phyloP scores from a whole-genome alignment of 1,140 invertebrate genomes.

The Orussus abietinus region DNA sequence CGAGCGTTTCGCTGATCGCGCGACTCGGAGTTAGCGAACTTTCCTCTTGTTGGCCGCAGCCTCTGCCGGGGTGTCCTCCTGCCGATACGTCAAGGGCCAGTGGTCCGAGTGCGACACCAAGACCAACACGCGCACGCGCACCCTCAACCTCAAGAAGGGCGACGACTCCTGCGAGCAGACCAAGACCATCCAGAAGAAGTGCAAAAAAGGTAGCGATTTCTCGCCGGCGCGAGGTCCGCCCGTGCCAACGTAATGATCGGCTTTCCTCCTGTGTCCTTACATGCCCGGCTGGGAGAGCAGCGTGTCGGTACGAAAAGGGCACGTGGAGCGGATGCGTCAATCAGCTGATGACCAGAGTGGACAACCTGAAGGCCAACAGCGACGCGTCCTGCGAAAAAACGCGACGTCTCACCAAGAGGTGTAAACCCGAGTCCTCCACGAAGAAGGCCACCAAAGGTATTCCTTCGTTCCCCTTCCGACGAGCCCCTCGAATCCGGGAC shows the following conservation, averaged over 20 bases:
- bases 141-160: slow-evolving; percentile 78
- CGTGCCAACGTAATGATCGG: no score
- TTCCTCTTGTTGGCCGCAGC: no score
- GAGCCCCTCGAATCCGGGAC: slow-evolving; percentile 17
- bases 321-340: slow-evolving; percentile 68
- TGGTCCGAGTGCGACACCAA: slow-evolving; percentile 84
- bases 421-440: slow-evolving; percentile 63
- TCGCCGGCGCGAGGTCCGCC: no score
- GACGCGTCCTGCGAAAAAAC: slow-evolving; percentile 69
- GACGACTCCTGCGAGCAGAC: slow-evolving; percentile 74
- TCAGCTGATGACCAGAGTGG: slow-evolving; percentile 66
- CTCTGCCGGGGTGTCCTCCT: slow-evolving; percentile 50
- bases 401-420: slow-evolving; percentile 68
- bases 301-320: slow-evolving; percentile 75
- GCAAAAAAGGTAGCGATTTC: slow-evolving; percentile 73
- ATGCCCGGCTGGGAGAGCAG: slow-evolving; percentile 46
- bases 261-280: slow-evolving; percentile 30
- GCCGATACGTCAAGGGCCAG: slow-evolving; percentile 76
- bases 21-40: no score
- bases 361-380: slow-evolving; percentile 70
- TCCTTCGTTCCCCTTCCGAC: slow-evolving; percentile 5
- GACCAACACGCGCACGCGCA: slow-evolving; percentile 74
- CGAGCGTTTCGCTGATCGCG: no score
- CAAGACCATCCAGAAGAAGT: slow-evolving; percentile 86
- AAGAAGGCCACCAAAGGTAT: slow-evolving; percentile 60